Conservation (phyloP, 2,888 invertebrate genomes). For the Linnaemya vulpina region DNA sequence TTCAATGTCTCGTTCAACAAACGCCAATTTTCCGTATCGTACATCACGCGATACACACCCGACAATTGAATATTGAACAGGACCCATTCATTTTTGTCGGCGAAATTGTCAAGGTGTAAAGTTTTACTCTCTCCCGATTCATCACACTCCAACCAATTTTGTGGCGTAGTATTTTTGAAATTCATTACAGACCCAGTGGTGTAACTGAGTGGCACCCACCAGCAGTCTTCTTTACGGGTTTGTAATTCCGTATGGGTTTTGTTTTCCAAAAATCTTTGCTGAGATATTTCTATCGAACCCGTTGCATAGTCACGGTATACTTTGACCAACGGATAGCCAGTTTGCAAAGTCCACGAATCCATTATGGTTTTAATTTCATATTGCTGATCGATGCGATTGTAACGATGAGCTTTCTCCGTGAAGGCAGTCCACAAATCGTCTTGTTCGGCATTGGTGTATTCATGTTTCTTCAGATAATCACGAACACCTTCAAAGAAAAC, state of each 20-base stretch:
- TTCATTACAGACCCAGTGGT: slow-evolving; percentile 83
- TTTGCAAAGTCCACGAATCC: slow-evolving; percentile 94
- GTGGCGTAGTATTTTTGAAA: slow-evolving; percentile 84
- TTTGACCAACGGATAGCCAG: slow-evolving; percentile 91
- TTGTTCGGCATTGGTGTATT: slow-evolving; percentile 90
- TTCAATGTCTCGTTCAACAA: slow-evolving; percentile 85
- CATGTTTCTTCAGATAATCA: slow-evolving; percentile 86
- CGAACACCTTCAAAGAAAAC: slow-evolving; percentile 87
- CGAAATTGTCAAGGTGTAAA: slow-evolving; percentile 80
- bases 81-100: slow-evolving; percentile 86
- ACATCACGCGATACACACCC: slow-evolving; percentile 89
- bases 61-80: slow-evolving; percentile 90
- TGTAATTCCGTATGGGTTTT: slow-evolving; percentile 76
- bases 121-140: slow-evolving; percentile 72
- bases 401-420: slow-evolving; percentile 84
- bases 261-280: slow-evolving; percentile 84
- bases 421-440: slow-evolving; percentile 93
- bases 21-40: slow-evolving; percentile 90
- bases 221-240: slow-evolving; percentile 80
- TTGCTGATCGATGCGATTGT: slow-evolving; percentile 84
- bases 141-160: slow-evolving; percentile 84
- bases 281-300: slow-evolving; percentile 84
- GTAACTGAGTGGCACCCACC: slow-evolving; percentile 87
- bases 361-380: slow-evolving; percentile 89
- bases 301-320: slow-evolving; percentile 86